phyloP scores from a whole-genome alignment of 2,113 vertebrate species.

The Coreoperca whiteheadi region DNA sequence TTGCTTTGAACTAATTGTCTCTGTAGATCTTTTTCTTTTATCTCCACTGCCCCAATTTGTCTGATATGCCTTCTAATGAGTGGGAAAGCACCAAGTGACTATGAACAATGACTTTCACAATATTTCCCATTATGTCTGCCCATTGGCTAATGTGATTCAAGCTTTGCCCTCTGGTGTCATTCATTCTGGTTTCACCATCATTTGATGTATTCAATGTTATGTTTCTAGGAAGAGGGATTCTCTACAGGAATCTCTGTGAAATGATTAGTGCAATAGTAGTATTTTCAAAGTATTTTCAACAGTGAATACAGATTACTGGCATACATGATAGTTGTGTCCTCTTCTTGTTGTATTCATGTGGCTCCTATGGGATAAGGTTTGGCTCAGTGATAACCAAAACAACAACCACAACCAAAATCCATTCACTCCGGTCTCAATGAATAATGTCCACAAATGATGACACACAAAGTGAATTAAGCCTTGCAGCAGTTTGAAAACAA shows the following conservation, averaged over 20 bases:
- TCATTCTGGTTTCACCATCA: constrained; percentile 46
- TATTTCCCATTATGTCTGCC: constrained; percentile 71
- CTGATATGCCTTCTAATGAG: constrained; percentile 38
- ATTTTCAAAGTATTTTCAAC: background rate
- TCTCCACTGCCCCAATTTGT: constrained; percentile 31
- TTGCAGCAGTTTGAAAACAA: constrained; percentile 37
- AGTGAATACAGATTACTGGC: constrained; percentile 5
- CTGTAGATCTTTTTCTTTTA: constrained; percentile 40
- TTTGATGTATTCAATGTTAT: constrained; percentile 31
- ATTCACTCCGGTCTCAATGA: constrained; percentile 9
- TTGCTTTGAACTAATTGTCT: constrained; percentile 47
- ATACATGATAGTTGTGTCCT: background rate
- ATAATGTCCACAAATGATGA: constrained; percentile 28
- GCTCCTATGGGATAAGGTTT: background rate
- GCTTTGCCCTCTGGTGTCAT: constrained; percentile 79
- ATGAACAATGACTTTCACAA: constrained; percentile 62
- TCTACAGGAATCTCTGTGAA: constrained; percentile 7
- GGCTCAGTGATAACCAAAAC: constrained; percentile 21
- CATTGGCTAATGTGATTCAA: constrained; percentile 71
- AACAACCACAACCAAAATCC: constrained; percentile 5
- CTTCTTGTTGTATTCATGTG: constrained; percentile 3
- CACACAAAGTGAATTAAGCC: constrained; percentile 33
- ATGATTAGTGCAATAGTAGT: constrained; percentile 25
- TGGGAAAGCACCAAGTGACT: constrained; percentile 56
- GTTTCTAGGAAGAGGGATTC: constrained; percentile 7